Percentiles rank a stretch among this genome's conserved stretches.
These are phyloP conservation scores for Philypnodon macrostomus DNA, from an alignment of 2,797 vertebrate species.

Conservation along the genomic window DNA sequence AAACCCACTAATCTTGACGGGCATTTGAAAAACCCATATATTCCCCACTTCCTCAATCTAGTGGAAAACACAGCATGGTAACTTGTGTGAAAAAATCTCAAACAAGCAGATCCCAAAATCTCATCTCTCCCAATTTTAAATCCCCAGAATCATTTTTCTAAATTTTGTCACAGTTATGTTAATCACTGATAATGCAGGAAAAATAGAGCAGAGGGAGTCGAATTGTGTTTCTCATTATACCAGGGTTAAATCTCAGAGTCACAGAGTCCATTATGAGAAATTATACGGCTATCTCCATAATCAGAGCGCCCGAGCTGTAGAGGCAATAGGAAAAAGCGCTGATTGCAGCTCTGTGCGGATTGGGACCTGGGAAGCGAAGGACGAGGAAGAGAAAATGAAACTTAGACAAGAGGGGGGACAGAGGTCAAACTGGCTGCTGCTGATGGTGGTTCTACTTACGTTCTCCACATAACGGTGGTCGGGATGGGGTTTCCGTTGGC, in stretches of 20 bases:
- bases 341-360: slow-evolving; percentile 39
- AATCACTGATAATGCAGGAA: slow-evolving; percentile 40
- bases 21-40: slow-evolving; percentile 40
- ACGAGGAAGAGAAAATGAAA: slow-evolving; percentile 1
- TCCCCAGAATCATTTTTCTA: slow-evolving; percentile 10
- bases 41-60: slow-evolving; percentile 23
- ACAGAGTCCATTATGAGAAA: slow-evolving; percentile 62
- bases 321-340: slow-evolving; percentile 56
- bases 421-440: slow-evolving; percentile 8
- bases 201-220: slow-evolving; percentile 3
- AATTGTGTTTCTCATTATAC: slow-evolving; percentile 47
- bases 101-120: slow-evolving; percentile 37
- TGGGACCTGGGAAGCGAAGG: slow-evolving; percentile 17
- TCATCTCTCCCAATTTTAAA: slow-evolving; percentile 34
- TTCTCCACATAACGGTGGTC: slow-evolving; percentile 73
- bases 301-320: slow-evolving; percentile 45
- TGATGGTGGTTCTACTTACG: too few relatives aligned
- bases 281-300: slow-evolving; percentile 54
- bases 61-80: slow-evolving; percentile 23
- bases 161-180: slow-evolving; percentile 35
- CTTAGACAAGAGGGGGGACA: slow-evolving; percentile 4
- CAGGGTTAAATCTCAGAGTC: slow-evolving; percentile 57
- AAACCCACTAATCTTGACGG: slow-evolving; percentile 49
- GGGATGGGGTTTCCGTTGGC: slow-evolving; percentile 80
- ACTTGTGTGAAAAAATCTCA: slow-evolving; percentile 28